Percentiles rank a stretch among this genome's conserved stretches.
These are phyloP conservation scores for Halichoerus grypus DNA, from an alignment of 2,113 vertebrate genomes.

Conservation along the genomic window DNA sequence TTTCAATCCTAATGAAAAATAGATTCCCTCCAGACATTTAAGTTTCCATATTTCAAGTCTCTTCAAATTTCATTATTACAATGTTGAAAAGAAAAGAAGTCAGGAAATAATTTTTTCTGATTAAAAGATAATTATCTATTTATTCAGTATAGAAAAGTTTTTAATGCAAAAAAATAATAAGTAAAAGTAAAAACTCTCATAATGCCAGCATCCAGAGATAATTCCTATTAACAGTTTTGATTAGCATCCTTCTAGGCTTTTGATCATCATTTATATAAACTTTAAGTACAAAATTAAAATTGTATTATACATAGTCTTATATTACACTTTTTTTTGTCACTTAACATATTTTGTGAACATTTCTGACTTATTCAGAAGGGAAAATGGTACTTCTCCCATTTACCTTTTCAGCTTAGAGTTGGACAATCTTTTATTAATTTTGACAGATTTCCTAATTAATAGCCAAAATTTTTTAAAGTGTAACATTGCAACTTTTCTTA, in stretches of 20 bases:
- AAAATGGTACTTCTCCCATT: conserved; percentile 2
- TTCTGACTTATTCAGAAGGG: not conserved
- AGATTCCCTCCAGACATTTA: not conserved
- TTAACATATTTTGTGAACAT: conserved; percentile 11
- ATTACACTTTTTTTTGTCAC: conserved; percentile 45
- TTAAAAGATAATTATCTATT: conserved; percentile 28
- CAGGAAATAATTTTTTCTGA: not conserved
- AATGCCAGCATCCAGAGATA: not conserved
- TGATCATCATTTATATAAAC: conserved; percentile 34
- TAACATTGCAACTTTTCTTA: conserved; percentile 9
- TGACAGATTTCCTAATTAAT: conserved; percentile 39
- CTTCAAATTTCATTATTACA: conserved; percentile 24
- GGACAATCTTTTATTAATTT: conserved; percentile 1
- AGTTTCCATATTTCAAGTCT: not conserved
- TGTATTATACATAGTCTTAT: not conserved
- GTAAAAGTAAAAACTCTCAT: not conserved
- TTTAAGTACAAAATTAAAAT: conserved; percentile 10
- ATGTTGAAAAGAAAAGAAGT: not conserved
- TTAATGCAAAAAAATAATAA: not conserved
- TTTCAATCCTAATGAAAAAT: not conserved
- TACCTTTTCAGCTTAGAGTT: not conserved
- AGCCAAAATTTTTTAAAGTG: not conserved
- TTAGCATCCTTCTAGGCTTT: not conserved
- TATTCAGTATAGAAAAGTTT: not conserved
- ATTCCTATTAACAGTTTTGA: not conserved